Base-by-base conservation (phyloP, 2,797 vertebrate genomes). In the Apogon talboti region DNA sequence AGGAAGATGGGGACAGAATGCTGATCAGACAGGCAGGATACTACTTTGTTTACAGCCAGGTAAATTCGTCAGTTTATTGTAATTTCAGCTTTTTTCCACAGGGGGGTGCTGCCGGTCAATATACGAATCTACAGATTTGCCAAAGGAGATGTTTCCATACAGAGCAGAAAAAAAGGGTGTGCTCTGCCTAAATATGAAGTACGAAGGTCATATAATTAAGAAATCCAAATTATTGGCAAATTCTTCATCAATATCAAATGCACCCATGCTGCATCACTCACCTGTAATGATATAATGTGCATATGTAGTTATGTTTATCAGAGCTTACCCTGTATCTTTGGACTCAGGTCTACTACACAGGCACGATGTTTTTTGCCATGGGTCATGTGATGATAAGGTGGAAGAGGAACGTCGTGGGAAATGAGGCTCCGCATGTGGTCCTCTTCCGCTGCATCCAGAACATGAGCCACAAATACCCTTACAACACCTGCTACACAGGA, bases 31-130 rank as follows among this genome's bases (percentile, higher is more conserved):
- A 98, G 89, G 94, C 95, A 0, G 98, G 98, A 55, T 96, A 94
- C 92, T 99, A 95, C 92, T 97, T 96, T 50, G 95, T 99, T 74
- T 99, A 98, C 78, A 95, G 97, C 40, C 97, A 99, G 97, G 97
- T 98, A 57, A 67, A 75, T 63, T 44, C 2, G 2, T 14, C 9
- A 10, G 33, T 35, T 16, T 50, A 19, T 19, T 72, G 62, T 43
- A 53, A 4, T 71, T 69, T n/a, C 40, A 48, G 5, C 0, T 1
- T 61, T 41, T 40, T 0, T 15, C 74, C 91, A 89, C 82, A 71
- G 3, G 75, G 77, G 7, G 87, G 73, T 24, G 67, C 79, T 82
- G 57, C 46, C 57, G n/a, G 42, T 52, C 77, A 60, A 9, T 53
- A 43, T 60, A n/a, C 40, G 15, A 33, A 37, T 61, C 16, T 44